A percentile compares a stretch with the other conserved stretches of the same genome.
These are phyloP conservation scores for Stichodactyla mertensii DNA, from an alignment of 64 coral and sea anemone genomes.

Conservation along the genomic window DNA sequence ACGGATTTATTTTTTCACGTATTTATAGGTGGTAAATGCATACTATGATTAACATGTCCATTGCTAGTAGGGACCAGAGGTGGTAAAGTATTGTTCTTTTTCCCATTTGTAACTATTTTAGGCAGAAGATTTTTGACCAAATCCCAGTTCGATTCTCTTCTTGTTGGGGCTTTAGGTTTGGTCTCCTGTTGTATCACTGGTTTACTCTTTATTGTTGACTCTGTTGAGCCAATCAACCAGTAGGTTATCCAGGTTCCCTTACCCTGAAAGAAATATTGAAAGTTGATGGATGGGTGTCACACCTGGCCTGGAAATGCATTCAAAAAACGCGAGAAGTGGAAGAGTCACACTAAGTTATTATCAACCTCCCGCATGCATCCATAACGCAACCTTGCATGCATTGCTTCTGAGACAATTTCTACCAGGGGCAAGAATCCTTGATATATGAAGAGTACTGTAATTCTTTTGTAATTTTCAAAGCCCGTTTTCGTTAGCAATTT, in stretches of 20 bases:
- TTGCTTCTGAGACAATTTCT: too few species aligned
- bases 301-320: too few species aligned
- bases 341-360: too few species aligned
- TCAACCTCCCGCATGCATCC: too few species aligned
- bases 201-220: background rate
- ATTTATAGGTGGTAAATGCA: background rate
- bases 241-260: slow-evolving; percentile 65
- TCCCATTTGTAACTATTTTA: slow-evolving; percentile 28
- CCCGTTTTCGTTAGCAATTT: too few species aligned
- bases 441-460: too few species aligned
- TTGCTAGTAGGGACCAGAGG: background rate
- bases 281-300: background rate
- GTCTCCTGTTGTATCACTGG: background rate
- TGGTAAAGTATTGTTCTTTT: background rate
- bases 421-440: too few species aligned
- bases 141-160: slow-evolving; percentile 15
- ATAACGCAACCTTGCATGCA: too few species aligned
- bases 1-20: background rate
- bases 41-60: background rate
- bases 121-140: slow-evolving; percentile 50
- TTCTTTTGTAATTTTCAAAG: too few species aligned
- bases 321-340: too few species aligned
- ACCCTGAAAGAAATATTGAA: slow-evolving; percentile 12
- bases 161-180: background rate
- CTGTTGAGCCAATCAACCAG: slow-evolving; percentile 42